Percentiles rank a stretch among this genome's conserved stretches.
Evolutionary conservation across 1,140 invertebrate species (phyloP).

Genomic region (Cyclargus thomasi): DNA sequence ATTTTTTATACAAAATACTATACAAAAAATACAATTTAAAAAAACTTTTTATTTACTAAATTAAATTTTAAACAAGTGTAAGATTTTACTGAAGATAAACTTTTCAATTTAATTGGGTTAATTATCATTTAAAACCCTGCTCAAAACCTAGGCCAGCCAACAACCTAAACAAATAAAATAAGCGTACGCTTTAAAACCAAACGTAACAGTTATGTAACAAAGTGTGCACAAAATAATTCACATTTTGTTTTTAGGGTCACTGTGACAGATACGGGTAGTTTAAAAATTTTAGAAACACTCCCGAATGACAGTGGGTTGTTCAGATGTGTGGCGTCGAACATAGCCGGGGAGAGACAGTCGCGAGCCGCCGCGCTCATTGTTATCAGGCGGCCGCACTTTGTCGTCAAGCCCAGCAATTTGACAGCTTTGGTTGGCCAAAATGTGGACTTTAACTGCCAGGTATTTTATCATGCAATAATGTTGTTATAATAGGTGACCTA

Average conservation of each 20-base stretch:
- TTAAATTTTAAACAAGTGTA: too few relatives aligned
- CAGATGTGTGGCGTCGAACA: slow-evolving; percentile 89
- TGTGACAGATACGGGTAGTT: slow-evolving; percentile 84
- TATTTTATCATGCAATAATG: slow-evolving; percentile 28
- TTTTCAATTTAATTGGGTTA: too few relatives aligned
- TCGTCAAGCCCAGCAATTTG: slow-evolving; percentile 65
- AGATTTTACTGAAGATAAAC: too few relatives aligned
- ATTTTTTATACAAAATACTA: too few relatives aligned
- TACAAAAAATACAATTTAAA: neutral
- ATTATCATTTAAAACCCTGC: too few relatives aligned
- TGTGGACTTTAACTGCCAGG: slow-evolving; percentile 74
- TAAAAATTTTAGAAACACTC: slow-evolving; percentile 89
- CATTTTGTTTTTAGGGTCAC: slow-evolving; percentile 53
- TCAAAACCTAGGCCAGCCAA: too few relatives aligned
- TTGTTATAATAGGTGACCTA: too few relatives aligned
- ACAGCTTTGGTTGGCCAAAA: slow-evolving; percentile 69
- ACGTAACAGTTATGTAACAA: too few relatives aligned
- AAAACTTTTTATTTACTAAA: too few relatives aligned
- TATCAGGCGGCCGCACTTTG: slow-evolving; percentile 71
- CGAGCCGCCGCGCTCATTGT: slow-evolving; percentile 85
- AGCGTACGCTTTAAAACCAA: too few relatives aligned
- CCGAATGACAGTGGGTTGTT: slow-evolving; percentile 90
- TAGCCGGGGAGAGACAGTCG: slow-evolving; percentile 88
- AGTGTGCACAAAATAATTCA: neutral
- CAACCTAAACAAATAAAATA: too few relatives aligned